A percentile compares a stretch with the other conserved stretches of the same genome.
Evolutionary conservation across 2,888 invertebrate genomes (phyloP).

Genomic region (Entomobrya multifasciata): DNA sequence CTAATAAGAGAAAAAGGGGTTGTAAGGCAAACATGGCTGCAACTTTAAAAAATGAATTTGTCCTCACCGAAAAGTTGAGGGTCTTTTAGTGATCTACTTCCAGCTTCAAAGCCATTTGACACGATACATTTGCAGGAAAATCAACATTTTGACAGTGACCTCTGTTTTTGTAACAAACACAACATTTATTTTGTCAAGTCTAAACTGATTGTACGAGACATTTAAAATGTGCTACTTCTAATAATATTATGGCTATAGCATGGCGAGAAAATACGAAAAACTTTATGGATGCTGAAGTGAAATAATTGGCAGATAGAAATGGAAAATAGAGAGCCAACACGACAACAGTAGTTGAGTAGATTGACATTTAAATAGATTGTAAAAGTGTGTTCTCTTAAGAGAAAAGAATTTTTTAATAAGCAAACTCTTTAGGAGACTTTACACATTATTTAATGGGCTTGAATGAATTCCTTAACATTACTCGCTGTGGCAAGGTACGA

Average conservation of each 20-base stretch:
- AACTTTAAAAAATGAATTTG: conserved; percentile 43
- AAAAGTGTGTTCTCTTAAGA: conserved; percentile 37
- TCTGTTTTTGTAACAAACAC: conserved; percentile 38
- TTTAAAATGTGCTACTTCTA: neutral
- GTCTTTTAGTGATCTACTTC: conserved; percentile 3
- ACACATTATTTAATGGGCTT: conserved; percentile 20
- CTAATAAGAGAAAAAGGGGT: neutral
- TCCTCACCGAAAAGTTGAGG: conserved; percentile 3
- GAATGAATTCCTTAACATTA: conserved; percentile 10
- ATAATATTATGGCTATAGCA: neutral
- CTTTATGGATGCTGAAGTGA: neutral
- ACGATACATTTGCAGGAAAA: conserved; percentile 20
- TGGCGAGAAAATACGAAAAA: no score
- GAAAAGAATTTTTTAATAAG: conserved; percentile 78
- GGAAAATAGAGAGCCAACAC: neutral
- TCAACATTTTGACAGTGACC: conserved; percentile 56
- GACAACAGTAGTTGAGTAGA: neutral
- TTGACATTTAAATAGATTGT: conserved; percentile 69
- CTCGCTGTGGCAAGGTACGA: neutral
- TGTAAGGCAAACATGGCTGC: neutral
- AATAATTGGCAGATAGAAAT: conserved; percentile 65
- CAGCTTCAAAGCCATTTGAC: conserved; percentile 7
- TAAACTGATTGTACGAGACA: conserved; percentile 41
- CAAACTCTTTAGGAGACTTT: conserved; percentile 28
- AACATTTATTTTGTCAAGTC: conserved; percentile 62